A percentile compares a stretch with the other conserved stretches of the same genome.
Conservation (phyloP, 2,888 invertebrate genomes). For the Mimas tiliae region DNA sequence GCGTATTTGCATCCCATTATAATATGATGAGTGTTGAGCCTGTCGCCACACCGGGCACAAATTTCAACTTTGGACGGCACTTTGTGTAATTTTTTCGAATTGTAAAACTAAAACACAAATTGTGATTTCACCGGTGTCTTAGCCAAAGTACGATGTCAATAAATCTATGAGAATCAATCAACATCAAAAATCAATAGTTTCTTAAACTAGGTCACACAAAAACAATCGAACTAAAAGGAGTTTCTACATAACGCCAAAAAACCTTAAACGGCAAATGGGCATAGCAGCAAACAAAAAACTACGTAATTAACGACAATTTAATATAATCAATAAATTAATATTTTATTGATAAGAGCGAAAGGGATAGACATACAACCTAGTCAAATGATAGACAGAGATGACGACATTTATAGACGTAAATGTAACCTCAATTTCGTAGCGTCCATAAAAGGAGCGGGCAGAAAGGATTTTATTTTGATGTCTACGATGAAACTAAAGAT, state of each 20-base stretch:
- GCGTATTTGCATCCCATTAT: too few relatives aligned
- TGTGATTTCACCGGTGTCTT: not conserved
- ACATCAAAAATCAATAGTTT: not conserved
- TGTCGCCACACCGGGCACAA: too few relatives aligned
- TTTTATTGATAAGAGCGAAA: conserved; percentile 37
- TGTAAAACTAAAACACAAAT: too few relatives aligned
- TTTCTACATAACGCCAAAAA: conserved; percentile 20
- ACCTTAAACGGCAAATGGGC: conserved; percentile 15
- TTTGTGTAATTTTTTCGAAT: too few relatives aligned
- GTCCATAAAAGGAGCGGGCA: conserved; percentile 62
- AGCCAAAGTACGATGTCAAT: not conserved
- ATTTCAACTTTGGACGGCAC: too few relatives aligned
- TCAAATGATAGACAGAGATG: conserved; percentile 45
- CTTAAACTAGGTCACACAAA: conserved; percentile 15
- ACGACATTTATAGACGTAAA: conserved; percentile 51
- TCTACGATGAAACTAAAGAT: not conserved
- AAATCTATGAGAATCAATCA: not conserved
- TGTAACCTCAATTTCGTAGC: conserved; percentile 69
- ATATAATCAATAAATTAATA: conserved; percentile 44
- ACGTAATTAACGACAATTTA: conserved; percentile 32
- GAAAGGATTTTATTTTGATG: conserved; percentile 53
- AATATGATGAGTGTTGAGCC: too few relatives aligned
- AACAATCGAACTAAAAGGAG: conserved; percentile 18
- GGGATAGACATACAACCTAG: conserved; percentile 37
- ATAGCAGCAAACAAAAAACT: conserved; percentile 35